Percentiles rank a stretch among this genome's conserved stretches.
phyloP scores from a whole-genome alignment of 1,140 invertebrate genomes.

The Pissodes strobi region DNA sequence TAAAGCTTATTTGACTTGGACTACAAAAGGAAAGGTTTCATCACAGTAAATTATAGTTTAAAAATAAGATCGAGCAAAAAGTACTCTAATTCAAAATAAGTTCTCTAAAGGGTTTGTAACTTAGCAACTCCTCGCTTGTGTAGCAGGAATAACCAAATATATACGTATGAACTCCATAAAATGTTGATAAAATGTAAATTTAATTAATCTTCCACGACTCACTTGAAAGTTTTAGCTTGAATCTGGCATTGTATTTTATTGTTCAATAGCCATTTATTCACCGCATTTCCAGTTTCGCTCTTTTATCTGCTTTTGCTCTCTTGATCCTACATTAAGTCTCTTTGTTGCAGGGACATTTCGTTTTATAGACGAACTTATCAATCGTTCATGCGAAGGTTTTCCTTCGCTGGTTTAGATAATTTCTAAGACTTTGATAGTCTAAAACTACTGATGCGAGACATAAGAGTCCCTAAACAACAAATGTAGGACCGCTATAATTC shows the following conservation, averaged over 20 bases:
- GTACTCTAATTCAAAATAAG: conserved; percentile 25
- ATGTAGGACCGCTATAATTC: no score
- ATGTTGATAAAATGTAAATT: conserved; percentile 37
- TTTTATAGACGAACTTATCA: no score
- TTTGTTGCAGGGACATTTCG: background rate
- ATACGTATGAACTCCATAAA: conserved; percentile 29
- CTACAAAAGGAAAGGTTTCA: conserved; percentile 1
- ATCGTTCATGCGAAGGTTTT: no score
- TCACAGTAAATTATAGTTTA: conserved; percentile 17
- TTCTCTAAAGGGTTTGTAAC: conserved; percentile 16
- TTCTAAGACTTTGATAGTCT: no score
- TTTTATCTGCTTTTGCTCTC: conserved; percentile 1
- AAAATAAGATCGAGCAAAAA: conserved; percentile 20
- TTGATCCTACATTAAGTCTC: conserved; percentile 1
- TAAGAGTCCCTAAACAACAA: no score
- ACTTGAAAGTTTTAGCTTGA: conserved; percentile 14
- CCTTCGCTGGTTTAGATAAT: background rate
- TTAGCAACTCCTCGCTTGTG: background rate
- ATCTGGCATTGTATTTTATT: conserved; percentile 21
- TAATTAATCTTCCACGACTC: conserved; percentile 26
- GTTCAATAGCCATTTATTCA: conserved; percentile 22
- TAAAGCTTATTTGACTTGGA: no score
- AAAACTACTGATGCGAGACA: no score
- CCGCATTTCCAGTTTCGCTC: background rate
- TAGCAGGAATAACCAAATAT: conserved; percentile 15